Evolutionary conservation across 2,888 invertebrate genomes (phyloP), one percentile per base, ranked within the genome.

Genomic region (Torymus tubicola): DNA sequence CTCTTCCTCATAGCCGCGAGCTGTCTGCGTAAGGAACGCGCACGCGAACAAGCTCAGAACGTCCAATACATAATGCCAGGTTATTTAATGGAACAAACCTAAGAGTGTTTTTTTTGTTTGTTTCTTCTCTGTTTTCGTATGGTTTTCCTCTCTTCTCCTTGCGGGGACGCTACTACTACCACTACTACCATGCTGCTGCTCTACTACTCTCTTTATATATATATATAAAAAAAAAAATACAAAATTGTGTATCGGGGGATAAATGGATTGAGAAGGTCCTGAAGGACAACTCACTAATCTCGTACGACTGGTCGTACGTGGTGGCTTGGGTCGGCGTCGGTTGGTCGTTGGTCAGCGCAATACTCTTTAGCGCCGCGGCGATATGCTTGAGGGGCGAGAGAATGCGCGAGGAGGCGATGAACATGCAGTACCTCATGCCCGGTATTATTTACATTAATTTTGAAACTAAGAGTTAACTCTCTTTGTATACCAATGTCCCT

Each of bases 381-480:
- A 96, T 97, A 92, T 98, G 98, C 93, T 95, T 98, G 92, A 94
- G 97, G 91, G 96, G 96, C 92, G 98, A 98, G 93, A 94, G 96
- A 90, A 97, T 97, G 92, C 94, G 96, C 91, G 98, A 98, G 92
- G 97, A 98, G 92, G 97, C 97, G 92, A 95, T 97, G 93, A 98
- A 98, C 93, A 96, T 98, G 96, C 98, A 98, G 94, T 98, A 98
- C 93, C 94, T 98, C 93, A 97, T 97, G 97, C 97, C 97, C 93
- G 97, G 97, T 97, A 95, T 87, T 87, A 70, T 63, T 75, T 70
- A 82, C 55, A 50, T 69, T 69, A 61, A 61, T n/a, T n/a, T 18
- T 18, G n/a, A n/a, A n/a, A 2, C 63, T 42, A 42, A 42, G 42
- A 42, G 8, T 42, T 8, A 24, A 21, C 31, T 42, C 16, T 55